Base-by-base conservation (phyloP, 1,140 invertebrate species). In the Holotrichia oblita region DNA sequence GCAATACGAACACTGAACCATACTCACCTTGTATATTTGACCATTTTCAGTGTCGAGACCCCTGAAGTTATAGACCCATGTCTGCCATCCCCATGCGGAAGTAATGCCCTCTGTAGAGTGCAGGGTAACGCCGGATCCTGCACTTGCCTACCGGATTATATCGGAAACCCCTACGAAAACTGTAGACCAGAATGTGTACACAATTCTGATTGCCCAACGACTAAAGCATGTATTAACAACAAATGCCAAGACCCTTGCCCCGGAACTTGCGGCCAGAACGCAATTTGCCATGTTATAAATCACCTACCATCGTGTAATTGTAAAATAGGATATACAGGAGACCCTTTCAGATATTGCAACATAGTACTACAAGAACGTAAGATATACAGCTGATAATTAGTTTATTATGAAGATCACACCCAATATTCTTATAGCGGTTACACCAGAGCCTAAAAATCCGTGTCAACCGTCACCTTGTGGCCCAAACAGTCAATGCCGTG, bases 221-320 rank as follows among this genome's bases (percentile, higher is more conserved):
- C 94, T 80, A 92, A 92, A 82, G 94, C 94, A 1, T 97, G 95
- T 84, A 90, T 95, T 41, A 92, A 93, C 80, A 93, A 96, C 83
- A 94, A 93, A 85, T 97, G 95, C 83, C 86, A 91, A n/a, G 93
- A 97, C 85, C 94, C 95, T 2, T 97, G 95, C 86, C 91, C 91
- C 6, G 93, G 94, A 75, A 92, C 92, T 14, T 97, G 95, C 85
- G 95, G 94, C 24, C 84, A 91, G 27, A 93, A 95, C 82, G 94
- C 95, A 0, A 89, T 92, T 44, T 97, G 95, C 81, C 90, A 93
- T 83, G 94, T 95, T 8, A 90, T 96, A 14, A 95, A 94, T 79
- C 95, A 96, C 83, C 93, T 93, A 85, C 93, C 95, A 0, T 92
- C 93, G 79, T 96, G 95, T 85, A 93, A 90, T 81, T 94, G 93